Percentiles rank a stretch among this genome's conserved stretches.
Conservation (phyloP, 2,113 vertebrate species). For the Pavo muticus region DNA sequence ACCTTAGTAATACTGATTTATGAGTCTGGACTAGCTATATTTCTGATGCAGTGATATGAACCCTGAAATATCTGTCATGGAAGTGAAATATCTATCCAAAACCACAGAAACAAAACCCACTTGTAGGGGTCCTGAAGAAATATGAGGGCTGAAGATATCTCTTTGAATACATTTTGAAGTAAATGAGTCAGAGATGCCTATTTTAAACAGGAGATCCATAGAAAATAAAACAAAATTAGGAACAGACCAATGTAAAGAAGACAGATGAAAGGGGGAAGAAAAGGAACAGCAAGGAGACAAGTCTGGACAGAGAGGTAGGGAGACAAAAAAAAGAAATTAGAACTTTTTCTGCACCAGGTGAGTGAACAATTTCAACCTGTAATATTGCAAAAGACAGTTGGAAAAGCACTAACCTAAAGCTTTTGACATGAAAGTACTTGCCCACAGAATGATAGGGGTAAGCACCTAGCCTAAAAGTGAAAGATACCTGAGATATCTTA, state of each 20-base stretch:
- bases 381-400: not conserved
- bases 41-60: conserved; percentile 76
- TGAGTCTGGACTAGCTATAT: conserved; percentile 72
- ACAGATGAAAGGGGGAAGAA: conserved; percentile 22
- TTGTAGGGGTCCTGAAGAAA: conserved; percentile 50
- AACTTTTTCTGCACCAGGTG: not conserved
- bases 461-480: not conserved
- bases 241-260: conserved; percentile 33
- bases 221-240: conserved; percentile 57
- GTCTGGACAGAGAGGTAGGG: not conserved
- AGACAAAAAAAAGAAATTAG: not conserved
- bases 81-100: conserved; percentile 75
- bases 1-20: conserved; percentile 81
- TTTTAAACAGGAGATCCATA: conserved; percentile 16
- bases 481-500: fast-evolving
- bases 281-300: not conserved
- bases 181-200: conserved; percentile 37
- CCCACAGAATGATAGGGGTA: not conserved
- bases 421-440: not conserved
- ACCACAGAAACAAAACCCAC: conserved; percentile 47
- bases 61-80: conserved; percentile 74
- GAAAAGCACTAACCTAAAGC: conserved; percentile 25
- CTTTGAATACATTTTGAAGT: conserved; percentile 55
- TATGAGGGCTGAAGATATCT: conserved; percentile 60
- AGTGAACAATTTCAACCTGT: not conserved